Percentiles rank a stretch among this genome's conserved stretches.
phyloP scores from a whole-genome alignment of 2,113 vertebrate species.

The Mobula birostris region DNA sequence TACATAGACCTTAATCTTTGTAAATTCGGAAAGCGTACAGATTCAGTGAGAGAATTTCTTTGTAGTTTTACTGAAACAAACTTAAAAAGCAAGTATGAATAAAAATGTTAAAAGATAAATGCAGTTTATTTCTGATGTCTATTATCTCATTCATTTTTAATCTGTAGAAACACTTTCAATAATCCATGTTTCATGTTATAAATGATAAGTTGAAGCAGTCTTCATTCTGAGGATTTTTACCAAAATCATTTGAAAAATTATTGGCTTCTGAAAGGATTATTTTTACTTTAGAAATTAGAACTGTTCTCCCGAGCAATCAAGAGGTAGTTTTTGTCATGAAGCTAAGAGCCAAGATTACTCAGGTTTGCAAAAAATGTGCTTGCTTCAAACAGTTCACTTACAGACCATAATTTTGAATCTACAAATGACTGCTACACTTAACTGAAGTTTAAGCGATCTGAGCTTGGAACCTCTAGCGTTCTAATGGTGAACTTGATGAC shows the following conservation, averaged over 20 bases:
- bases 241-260: conserved; percentile 34
- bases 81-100: conserved; percentile 8
- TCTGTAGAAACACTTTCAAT: conserved; percentile 32
- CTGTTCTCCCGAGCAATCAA: neutral
- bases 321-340: neutral
- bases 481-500: neutral
- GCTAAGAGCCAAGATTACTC: neutral
- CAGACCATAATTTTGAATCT: neutral
- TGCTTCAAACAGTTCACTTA: neutral
- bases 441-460: neutral
- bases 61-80: conserved; percentile 21
- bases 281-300: neutral
- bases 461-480: neutral
- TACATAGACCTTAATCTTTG: neutral
- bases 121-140: conserved; percentile 27
- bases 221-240: neutral
- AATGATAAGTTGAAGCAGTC: conserved; percentile 22
- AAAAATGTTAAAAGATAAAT: conserved; percentile 32
- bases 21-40: conserved; percentile 13
- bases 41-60: neutral
- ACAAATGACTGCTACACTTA: neutral
- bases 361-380: neutral
- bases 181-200: conserved; percentile 23
- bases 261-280: neutral
- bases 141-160: conserved; percentile 23